Evolutionary conservation across 2,797 vertebrate genomes (phyloP), one percentile per base, ranked within the genome.

Genomic region (Poecilia wingei): DNA sequence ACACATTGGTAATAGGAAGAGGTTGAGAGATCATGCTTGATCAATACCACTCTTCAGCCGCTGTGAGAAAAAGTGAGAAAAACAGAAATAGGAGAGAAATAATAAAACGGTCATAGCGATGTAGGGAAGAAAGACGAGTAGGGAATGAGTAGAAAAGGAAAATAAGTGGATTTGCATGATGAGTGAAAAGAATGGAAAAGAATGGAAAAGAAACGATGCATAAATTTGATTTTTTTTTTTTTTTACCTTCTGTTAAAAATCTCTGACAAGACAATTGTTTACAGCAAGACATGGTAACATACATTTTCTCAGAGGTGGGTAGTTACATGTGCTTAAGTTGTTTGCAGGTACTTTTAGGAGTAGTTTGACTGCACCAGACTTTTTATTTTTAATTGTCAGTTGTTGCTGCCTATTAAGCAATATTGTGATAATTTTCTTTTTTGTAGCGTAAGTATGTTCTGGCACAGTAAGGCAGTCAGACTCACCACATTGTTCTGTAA

Each of bases 1-100:
- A 95, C 95, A 95, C 92, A 94, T 94, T 93, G 86, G 87, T 94
- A 94, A 96, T 91, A 93, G 94, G 78, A 82, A 80, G 84, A 92
- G 93, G 95, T 94, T 94, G 88, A 93, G 91, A 93, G 95, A 94
- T 96, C 94, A 94, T 91, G 86, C 77, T 74, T 94, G 86, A 94
- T 96, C 95, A 95, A 95, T 96, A 95, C 72, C 82, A 80, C 85
- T 90, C 87, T 88, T 86, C 93, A 93, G 85, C 87, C 83, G 86
- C 79, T 90, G 86, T 89, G 91, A 88, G 91, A 91, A 92, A 89
- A 82, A 68, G 69, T 81, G 77, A 82, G 76, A 71, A 73, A 84
- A 74, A 69, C 45, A 22, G n/a, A 80, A 71, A 49, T 28, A 13
- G 28, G 10, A 5, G 28, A 61, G 8, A 13, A 80, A 71, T 43